These are phyloP conservation scores for Microplitis demolitor DNA, from an alignment of 1,140 invertebrate species.

Conservation along the genomic window DNA sequence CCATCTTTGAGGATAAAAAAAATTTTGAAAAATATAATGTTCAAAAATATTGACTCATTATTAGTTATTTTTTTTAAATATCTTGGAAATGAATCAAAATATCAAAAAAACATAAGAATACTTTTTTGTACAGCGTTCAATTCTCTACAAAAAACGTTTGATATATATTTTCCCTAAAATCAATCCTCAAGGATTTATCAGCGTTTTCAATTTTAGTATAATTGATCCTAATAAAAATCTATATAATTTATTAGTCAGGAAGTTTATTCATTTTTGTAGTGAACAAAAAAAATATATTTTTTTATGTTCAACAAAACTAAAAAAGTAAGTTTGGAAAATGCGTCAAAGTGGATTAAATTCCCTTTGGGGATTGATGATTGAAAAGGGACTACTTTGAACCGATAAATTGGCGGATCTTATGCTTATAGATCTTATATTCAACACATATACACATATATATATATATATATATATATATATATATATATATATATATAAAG, in stretches of 20 bases:
- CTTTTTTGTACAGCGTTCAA: too few relatives aligned
- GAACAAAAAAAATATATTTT: background rate
- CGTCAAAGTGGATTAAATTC: slow-evolving; percentile 48
- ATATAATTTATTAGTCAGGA: background rate
- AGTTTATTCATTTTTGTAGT: background rate
- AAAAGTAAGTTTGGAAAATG: slow-evolving; percentile 8
- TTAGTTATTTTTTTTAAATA: too few relatives aligned
- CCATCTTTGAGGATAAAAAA: too few relatives aligned
- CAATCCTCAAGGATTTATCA: too few relatives aligned
- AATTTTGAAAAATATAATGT: too few relatives aligned
- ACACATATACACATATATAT: slow-evolving; percentile 33
- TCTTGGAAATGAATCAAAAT: too few relatives aligned
- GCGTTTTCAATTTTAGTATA: too few relatives aligned
- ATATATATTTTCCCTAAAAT: too few relatives aligned
- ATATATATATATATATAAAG: background rate
- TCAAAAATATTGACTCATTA: too few relatives aligned
- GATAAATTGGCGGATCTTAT: slow-evolving; percentile 24
- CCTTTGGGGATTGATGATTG: slow-evolving; percentile 1
- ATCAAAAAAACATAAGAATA: too few relatives aligned
- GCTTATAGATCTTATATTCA: background rate
- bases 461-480: slow-evolving; percentile 11
- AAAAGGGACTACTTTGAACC: slow-evolving; percentile 18
- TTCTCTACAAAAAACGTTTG: too few relatives aligned
- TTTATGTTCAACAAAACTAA: background rate
- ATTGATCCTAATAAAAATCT: background rate